phyloP scores from a whole-genome alignment of 2,113 vertebrate species.

The Calyptommatus sinebrachiatus region DNA sequence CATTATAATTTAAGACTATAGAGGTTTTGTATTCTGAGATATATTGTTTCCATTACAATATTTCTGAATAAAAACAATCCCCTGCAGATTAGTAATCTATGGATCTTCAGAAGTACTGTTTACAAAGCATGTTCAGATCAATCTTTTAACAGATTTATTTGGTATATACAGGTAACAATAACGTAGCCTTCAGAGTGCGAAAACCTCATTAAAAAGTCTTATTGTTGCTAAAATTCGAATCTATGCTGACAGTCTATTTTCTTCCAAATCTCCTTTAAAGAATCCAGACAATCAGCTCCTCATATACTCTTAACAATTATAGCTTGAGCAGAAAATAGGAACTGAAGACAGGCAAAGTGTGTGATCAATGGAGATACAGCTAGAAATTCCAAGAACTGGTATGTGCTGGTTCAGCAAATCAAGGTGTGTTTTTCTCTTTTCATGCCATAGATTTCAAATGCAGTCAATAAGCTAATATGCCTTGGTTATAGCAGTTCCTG shows the following conservation, averaged over 20 bases:
- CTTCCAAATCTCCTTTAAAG: background rate
- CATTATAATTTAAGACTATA: background rate
- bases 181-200: no score
- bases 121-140: background rate
- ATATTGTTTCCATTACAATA: background rate
- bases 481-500: no score
- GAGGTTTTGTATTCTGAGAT: background rate
- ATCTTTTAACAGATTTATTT: constrained; percentile 8
- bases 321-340: background rate
- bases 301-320: background rate
- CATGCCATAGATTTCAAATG: no score
- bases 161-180: background rate
- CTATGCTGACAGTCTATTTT: background rate
- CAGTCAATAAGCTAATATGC: no score
- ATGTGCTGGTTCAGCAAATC: no score
- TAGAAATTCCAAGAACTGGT: background rate
- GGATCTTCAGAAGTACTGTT: constrained; percentile 6
- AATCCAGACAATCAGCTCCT: background rate
- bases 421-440: no score
- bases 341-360: background rate
- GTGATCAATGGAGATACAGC: background rate
- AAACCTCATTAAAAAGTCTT: no score
- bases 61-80: no score
- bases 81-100: background rate
- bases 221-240: background rate